Conservation (phyloP, 2,888 invertebrate genomes). For the Dioctria rufipes region DNA sequence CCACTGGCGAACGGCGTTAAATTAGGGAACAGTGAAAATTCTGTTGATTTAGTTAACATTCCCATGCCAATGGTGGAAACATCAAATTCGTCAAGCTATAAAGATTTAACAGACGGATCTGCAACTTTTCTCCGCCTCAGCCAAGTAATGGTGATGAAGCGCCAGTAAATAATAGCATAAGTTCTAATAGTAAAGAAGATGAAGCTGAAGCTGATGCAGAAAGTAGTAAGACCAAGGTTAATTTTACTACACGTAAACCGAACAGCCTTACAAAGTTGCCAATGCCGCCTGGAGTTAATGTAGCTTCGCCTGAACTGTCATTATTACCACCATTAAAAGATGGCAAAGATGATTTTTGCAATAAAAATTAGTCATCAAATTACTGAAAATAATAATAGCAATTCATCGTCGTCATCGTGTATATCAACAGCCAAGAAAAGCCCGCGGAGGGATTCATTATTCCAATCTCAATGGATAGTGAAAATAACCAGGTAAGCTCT, state of each 20-base stretch:
- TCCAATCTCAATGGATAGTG: too few relatives aligned
- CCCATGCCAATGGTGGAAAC: slow-evolving; percentile 75
- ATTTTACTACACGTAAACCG: slow-evolving; percentile 69
- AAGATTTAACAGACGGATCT: slow-evolving; percentile 59
- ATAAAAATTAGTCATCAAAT: slow-evolving; percentile 37
- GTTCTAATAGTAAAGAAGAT: slow-evolving; percentile 45
- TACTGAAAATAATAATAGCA: slow-evolving; percentile 67
- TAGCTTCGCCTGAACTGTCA: slow-evolving; percentile 69
- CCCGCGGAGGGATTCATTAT: too few relatives aligned
- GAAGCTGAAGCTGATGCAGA: slow-evolving; percentile 11
- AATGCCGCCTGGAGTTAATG: slow-evolving; percentile 87
- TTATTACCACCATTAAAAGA: slow-evolving; percentile 47
- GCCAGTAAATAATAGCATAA: slow-evolving; percentile 55
- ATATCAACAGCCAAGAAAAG: slow-evolving; percentile 75
- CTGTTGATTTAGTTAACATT: slow-evolving; percentile 79
- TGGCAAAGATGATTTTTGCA: slow-evolving; percentile 47
- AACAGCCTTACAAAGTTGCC: slow-evolving; percentile 85
- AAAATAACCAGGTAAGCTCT: too few relatives aligned
- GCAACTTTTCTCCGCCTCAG: slow-evolving; percentile 63
- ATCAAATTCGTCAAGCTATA: slow-evolving; percentile 9
- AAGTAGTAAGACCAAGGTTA: slow-evolving; percentile 62
- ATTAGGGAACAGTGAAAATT: slow-evolving; percentile 52
- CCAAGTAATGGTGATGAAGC: slow-evolving; percentile 62
- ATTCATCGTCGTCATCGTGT: slow-evolving; percentile 62
- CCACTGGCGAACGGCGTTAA: slow-evolving; percentile 64